Evolutionary conservation across 2,888 invertebrate species (phyloP).

Genomic region (Stenichneumon culpator): DNA sequence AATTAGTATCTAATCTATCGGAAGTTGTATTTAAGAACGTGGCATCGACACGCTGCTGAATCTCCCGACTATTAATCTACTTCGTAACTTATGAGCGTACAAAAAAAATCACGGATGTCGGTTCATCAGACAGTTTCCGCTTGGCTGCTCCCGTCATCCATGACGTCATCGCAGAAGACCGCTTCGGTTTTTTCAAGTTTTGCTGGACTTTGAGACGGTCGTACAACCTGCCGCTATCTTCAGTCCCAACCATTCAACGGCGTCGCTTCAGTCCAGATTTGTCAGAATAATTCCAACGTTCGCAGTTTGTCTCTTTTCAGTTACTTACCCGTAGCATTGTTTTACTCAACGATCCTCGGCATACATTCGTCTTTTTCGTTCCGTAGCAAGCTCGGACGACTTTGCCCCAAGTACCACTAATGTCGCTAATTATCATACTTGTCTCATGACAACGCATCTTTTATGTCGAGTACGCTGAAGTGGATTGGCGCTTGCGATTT

Average conservation of each 20-base stretch:
- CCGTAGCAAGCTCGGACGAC: not conserved
- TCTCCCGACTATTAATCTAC: not conserved
- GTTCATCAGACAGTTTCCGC: not conserved
- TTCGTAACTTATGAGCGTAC: not conserved
- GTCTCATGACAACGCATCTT: not conserved
- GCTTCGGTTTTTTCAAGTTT: constrained; percentile 6
- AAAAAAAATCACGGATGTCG: not conserved
- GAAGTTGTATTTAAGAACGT: not conserved
- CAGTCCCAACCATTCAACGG: not conserved
- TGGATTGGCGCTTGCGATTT: not conserved
- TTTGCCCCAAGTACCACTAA: not conserved
- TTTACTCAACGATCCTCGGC: not conserved
- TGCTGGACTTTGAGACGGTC: constrained; percentile 14
- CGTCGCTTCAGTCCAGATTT: not conserved
- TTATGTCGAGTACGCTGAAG: not conserved
- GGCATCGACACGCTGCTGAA: not conserved
- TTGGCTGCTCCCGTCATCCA: not conserved
- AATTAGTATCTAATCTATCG: not conserved
- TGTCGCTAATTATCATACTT: not conserved
- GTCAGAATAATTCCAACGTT: not conserved
- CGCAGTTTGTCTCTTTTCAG: not conserved
- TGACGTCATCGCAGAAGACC: constrained; percentile 10
- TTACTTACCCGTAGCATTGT: not conserved
- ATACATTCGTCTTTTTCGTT: not conserved
- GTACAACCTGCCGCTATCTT: not conserved